These are phyloP conservation scores for Stegostoma tigrinum DNA, from an alignment of 2,113 vertebrate genomes.

Conservation along the genomic window DNA sequence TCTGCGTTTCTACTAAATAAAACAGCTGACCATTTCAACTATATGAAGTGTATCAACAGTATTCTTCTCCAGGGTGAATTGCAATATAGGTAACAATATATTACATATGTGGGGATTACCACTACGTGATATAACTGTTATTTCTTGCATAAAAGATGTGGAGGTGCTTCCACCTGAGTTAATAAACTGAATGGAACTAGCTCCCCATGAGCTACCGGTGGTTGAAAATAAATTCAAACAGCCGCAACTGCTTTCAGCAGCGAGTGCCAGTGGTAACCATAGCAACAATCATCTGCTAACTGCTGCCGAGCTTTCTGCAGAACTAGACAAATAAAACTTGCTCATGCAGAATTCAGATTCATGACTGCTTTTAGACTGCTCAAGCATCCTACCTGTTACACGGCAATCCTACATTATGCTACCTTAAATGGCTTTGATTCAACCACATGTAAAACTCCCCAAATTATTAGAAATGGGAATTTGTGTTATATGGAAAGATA, in stretches of 20 bases:
- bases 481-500: background rate
- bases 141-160: background rate
- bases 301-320: conserved; percentile 14
- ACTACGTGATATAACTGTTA: background rate
- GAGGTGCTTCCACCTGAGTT: conserved; percentile 11
- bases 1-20: background rate
- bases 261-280: conserved; percentile 12
- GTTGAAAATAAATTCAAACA: conserved; percentile 29
- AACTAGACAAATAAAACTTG: background rate
- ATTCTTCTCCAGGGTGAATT: conserved; percentile 7
- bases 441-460: background rate
- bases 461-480: background rate
- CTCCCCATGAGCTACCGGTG: background rate
- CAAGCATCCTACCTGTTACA: background rate
- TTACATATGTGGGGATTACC: conserved; percentile 18
- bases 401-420: too few species aligned
- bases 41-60: background rate
- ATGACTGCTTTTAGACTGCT: background rate
- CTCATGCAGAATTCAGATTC: background rate
- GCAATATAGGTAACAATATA: background rate
- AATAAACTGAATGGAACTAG: conserved; percentile 28
- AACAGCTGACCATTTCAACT: background rate
- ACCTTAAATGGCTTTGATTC: background rate
- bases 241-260: conserved; percentile 17
- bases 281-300: conserved; percentile 20